Conservation (phyloP, 2,113 vertebrate species). For the Chaetorhynchus papuensis region DNA sequence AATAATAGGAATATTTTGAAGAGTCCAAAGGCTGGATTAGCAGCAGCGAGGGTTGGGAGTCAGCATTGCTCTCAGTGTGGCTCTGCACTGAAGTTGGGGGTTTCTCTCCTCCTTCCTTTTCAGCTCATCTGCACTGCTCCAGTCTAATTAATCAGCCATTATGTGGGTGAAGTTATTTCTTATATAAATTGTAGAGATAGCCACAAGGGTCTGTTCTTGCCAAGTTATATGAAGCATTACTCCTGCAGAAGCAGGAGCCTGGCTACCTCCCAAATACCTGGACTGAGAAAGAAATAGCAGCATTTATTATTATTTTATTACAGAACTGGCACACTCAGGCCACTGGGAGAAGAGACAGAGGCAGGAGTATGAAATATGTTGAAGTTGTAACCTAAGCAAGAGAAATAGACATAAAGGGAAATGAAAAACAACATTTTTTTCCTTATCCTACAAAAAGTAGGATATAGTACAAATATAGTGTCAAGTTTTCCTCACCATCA, state of each 20-base stretch:
- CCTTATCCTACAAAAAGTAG: background rate
- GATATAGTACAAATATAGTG: background rate
- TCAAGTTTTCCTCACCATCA: background rate
- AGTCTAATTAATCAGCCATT: background rate
- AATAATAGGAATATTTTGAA: background rate
- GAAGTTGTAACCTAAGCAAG: background rate
- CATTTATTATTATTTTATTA: background rate
- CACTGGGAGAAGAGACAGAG: background rate
- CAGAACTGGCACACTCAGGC: background rate
- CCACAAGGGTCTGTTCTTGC: background rate
- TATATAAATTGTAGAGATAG: background rate
- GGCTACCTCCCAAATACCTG: background rate
- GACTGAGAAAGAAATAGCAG: background rate
- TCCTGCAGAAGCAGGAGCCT: background rate
- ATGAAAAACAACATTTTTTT: background rate
- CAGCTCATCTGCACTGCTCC: background rate
- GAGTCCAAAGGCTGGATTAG: background rate
- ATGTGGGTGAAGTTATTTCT: slow-evolving; percentile 16
- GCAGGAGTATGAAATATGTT: background rate
- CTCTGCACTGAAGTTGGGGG: background rate
- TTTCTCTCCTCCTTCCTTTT: background rate
- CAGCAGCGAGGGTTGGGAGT: background rate
- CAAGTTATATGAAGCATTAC: background rate
- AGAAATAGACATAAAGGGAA: background rate
- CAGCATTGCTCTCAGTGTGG: background rate